Percentiles rank a stretch among this genome's conserved stretches.
phyloP scores from a whole-genome alignment of 2,113 vertebrate species.

The Sclerurus mexicanus region DNA sequence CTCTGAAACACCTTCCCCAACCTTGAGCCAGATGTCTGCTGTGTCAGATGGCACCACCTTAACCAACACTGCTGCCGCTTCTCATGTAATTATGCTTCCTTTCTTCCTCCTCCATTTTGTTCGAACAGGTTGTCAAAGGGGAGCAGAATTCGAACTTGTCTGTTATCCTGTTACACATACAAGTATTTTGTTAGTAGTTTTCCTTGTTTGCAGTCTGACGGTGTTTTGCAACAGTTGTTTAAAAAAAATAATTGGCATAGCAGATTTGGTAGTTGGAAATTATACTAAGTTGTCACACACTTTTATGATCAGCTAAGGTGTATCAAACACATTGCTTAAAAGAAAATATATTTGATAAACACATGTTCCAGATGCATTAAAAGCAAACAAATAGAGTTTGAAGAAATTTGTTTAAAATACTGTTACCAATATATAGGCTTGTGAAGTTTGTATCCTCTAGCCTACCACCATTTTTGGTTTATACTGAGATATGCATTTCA shows the following conservation, averaged over 20 bases:
- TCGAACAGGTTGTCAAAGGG: constrained; percentile 44
- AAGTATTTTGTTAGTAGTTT: not conserved
- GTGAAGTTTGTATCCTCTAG: not conserved
- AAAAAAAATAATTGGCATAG: not conserved
- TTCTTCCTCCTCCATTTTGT: constrained; percentile 52
- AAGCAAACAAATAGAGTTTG: not conserved
- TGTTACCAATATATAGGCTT: not conserved
- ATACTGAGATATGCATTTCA: not conserved
- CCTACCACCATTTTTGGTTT: not conserved
- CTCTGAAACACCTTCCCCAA: constrained; percentile 87
- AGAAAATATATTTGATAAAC: not conserved
- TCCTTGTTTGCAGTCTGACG: not conserved
- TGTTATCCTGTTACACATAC: not conserved
- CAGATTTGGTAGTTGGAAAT: not conserved
- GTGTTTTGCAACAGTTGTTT: not conserved
- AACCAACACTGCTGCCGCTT: constrained; percentile 77
- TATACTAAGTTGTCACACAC: not conserved
- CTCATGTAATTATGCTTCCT: constrained; percentile 87
- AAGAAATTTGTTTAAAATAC: not conserved
- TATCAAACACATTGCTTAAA: not conserved
- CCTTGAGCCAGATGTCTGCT: constrained; percentile 84
- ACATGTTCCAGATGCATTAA: not conserved
- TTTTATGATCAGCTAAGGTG: not conserved
- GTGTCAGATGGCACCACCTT: constrained; percentile 78
- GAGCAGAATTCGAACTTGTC: not conserved